Percentiles rank a stretch among this genome's conserved stretches.
phyloP scores from a whole-genome alignment of 2,113 vertebrate genomes.

The Odocoileus hemionus region DNA sequence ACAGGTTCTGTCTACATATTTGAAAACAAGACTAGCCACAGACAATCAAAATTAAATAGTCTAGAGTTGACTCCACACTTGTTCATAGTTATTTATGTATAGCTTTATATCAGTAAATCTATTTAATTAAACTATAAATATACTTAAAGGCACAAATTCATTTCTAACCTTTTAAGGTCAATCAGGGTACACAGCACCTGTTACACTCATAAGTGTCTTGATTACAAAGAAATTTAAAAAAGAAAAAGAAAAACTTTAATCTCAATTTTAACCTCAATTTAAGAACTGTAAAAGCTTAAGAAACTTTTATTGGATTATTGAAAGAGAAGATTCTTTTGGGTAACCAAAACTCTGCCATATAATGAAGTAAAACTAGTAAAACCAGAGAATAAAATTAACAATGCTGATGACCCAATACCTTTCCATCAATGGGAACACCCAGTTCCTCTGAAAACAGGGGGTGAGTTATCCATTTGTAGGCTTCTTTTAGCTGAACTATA shows the following conservation, averaged over 20 bases:
- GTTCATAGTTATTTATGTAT: conserved; percentile 34
- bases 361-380: background rate
- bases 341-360: conserved; percentile 2
- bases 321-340: conserved; percentile 11
- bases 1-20: background rate
- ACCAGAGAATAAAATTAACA: background rate
- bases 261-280: background rate
- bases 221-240: conserved; percentile 2
- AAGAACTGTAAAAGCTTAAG: conserved; percentile 35
- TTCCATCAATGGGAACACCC: conserved; percentile 88
- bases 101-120: background rate
- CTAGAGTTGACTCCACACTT: background rate
- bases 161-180: conserved; percentile 35
- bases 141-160: background rate
- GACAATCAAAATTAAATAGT: conserved; percentile 25
- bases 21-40: conserved; percentile 14
- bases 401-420: conserved; percentile 78
- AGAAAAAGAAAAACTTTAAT: background rate
- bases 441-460: conserved; percentile 88
- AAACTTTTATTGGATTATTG: background rate
- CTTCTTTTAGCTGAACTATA: conserved; percentile 94
- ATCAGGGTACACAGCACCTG: background rate
- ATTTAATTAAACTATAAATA: conserved; percentile 29
- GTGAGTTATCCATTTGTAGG: conserved; percentile 96
- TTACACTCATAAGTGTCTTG: background rate